Evolutionary conservation across 2,113 vertebrate genomes (phyloP).

Genomic region (Galeopterus variegatus): DNA sequence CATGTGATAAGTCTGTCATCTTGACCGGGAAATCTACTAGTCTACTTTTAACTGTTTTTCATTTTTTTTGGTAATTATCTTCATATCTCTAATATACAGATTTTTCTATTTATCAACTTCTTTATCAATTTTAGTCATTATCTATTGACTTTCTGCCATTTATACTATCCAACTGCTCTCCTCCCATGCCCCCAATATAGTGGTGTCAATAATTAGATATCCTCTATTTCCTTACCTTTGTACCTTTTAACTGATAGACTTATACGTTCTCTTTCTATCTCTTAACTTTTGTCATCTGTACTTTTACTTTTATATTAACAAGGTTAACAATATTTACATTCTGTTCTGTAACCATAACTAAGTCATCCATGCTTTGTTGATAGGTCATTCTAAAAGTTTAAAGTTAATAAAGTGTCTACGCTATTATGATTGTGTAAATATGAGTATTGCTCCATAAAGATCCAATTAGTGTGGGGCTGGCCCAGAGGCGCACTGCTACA

Average conservation of each 20-base stretch:
- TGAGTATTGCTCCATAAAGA: not conserved
- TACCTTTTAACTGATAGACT: conserved; percentile 61
- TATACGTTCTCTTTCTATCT: conserved; percentile 17
- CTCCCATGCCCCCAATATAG: conserved; percentile 30
- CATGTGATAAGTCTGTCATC: conserved; percentile 54
- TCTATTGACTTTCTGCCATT: conserved; percentile 55
- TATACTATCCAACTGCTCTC: not conserved
- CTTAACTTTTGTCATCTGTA: conserved; percentile 65
- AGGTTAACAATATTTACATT: conserved; percentile 65
- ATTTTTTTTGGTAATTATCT: conserved; percentile 55
- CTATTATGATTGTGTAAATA: conserved; percentile 60
- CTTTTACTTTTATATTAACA: conserved; percentile 62
- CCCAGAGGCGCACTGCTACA: too few species aligned
- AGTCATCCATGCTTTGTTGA: conserved; percentile 51
- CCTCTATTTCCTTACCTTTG: conserved; percentile 49
- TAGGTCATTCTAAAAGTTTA: conserved; percentile 63
- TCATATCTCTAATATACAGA: conserved; percentile 32
- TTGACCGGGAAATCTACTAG: conserved; percentile 66
- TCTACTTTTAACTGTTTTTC: conserved; percentile 50
- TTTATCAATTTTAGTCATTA: conserved; percentile 58
- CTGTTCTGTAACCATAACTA: conserved; percentile 47
- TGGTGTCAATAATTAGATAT: conserved; percentile 26
- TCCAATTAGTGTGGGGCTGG: conserved; percentile 19
- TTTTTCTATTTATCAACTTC: conserved; percentile 62
- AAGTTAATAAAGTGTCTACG: conserved; percentile 47